Evolutionary conservation across 2,113 vertebrate genomes (phyloP), one percentile per base, ranked within the genome.

Genomic region (Sorex araneus): DNA sequence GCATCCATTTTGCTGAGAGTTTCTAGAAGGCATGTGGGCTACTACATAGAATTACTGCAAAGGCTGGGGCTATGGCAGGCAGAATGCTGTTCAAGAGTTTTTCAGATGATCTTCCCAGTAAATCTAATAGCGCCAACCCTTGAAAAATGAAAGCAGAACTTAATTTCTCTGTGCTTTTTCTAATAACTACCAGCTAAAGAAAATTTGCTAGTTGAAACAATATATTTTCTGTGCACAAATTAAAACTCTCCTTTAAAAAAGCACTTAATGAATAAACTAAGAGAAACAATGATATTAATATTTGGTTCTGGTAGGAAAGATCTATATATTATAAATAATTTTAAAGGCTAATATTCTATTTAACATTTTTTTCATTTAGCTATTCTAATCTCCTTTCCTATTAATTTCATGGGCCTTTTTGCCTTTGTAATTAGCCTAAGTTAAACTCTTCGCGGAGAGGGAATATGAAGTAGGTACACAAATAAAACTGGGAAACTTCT

Each of bases 81-180:
- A 32, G 15, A 78, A 70, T 50, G 63, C 30, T 11, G n/a, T 66
- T 80, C 8, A 54, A 63, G 13, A 71, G 28, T 40, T 66, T 84
- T 30, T 71, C 70, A 77, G 40, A 73, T 64, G 84, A 64, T 76
- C 5, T 36, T 78, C 77, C 86, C 54, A 90, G 54, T 47, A 87
- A 75, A 87, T 16, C n/a, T 86, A 96, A 94, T 11, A 60, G 57
- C 84, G 80, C 30, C 34, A 27, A 1, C 13, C 74, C 84, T 89
- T 47, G 12, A 1, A 7, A 0, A 8, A 25, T 90, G 95, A 60
- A 21, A 3, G 76, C 16, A n/a, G 79, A 89, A 88, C 25, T 93
- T 81, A 94, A 32, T 79, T 96, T 97, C 93, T 88, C 75, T 34
- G 84, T 81, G 43, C 40, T 87, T 96, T 92, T 57, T 2, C 30